Percentiles rank a stretch among this genome's conserved stretches.
Conservation (phyloP, 1,140 invertebrate genomes). For the Neodiprion pinetum region DNA sequence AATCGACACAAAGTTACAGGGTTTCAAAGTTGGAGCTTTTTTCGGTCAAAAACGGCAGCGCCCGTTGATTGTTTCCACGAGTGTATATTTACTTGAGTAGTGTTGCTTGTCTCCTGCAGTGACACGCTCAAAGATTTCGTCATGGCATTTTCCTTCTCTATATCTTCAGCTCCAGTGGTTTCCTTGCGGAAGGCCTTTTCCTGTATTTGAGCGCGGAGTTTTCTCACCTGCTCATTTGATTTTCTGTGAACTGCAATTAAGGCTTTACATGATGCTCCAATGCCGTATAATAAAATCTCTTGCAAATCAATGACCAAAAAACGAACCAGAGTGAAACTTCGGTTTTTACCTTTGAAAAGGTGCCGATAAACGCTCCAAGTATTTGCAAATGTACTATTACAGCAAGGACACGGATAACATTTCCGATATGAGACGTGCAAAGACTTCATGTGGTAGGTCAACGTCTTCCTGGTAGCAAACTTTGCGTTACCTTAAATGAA, state of each 20-base stretch:
- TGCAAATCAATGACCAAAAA: conserved; percentile 17
- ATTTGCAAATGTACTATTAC: conserved; percentile 72
- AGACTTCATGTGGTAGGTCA: conserved; percentile 73
- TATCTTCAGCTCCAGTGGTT: conserved; percentile 39
- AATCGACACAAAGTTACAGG: too few relatives aligned
- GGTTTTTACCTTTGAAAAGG: conserved; percentile 69
- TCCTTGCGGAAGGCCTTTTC: conserved; percentile 65
- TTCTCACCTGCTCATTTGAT: conserved; percentile 67
- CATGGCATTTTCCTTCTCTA: conserved; percentile 24
- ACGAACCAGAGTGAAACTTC: conserved; percentile 20
- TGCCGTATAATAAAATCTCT: background rate
- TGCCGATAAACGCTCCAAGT: conserved; percentile 77
- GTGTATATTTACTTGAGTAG: background rate
- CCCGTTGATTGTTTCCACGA: too few relatives aligned
- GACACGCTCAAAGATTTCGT: background rate
- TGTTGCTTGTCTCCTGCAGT: background rate
- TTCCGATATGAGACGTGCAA: conserved; percentile 70
- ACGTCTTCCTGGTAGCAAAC: conserved; percentile 74
- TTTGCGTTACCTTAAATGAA: conserved; percentile 65
- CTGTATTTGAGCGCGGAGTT: conserved; percentile 66
- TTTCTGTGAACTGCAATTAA: conserved; percentile 58
- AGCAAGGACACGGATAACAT: conserved; percentile 74
- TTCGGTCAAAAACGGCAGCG: too few relatives aligned
- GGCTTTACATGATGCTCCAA: background rate
- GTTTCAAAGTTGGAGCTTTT: too few relatives aligned